A percentile compares a stretch with the other conserved stretches of the same genome.
These are phyloP conservation scores for Onthophagus sagittarius DNA, from an alignment of 2,888 invertebrate genomes.

Conservation along the genomic window DNA sequence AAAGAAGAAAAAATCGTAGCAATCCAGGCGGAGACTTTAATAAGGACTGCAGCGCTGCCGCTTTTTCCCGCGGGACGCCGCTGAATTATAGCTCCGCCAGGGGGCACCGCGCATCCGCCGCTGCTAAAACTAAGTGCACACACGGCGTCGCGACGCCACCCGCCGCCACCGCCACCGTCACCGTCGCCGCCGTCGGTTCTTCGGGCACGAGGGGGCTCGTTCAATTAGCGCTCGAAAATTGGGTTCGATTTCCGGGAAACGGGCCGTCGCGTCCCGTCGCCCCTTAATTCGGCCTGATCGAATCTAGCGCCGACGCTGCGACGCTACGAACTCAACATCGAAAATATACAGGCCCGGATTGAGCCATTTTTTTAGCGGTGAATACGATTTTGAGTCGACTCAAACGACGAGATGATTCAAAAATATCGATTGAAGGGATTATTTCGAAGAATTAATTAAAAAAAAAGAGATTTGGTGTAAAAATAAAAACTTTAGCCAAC, in stretches of 20 bases:
- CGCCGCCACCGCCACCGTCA: background rate
- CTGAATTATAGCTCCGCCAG: background rate
- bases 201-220: background rate
- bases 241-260: conserved; percentile 10
- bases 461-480: background rate
- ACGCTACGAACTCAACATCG: background rate
- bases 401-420: no score
- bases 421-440: no score
- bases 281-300: background rate
- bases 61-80: background rate
- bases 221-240: conserved; percentile 10
- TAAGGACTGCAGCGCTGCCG: background rate
- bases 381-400: background rate
- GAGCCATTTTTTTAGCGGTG: background rate
- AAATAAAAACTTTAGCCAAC: background rate
- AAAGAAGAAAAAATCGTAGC: background rate
- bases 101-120: background rate
- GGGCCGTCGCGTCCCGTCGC: background rate
- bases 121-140: background rate
- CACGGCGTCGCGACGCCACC: background rate
- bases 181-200: background rate
- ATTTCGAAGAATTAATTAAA: no score
- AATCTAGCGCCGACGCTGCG: background rate
- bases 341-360: background rate
- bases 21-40: background rate